phyloP scores from a whole-genome alignment of 2,797 vertebrate genomes.

The Tarsius wallacei region DNA sequence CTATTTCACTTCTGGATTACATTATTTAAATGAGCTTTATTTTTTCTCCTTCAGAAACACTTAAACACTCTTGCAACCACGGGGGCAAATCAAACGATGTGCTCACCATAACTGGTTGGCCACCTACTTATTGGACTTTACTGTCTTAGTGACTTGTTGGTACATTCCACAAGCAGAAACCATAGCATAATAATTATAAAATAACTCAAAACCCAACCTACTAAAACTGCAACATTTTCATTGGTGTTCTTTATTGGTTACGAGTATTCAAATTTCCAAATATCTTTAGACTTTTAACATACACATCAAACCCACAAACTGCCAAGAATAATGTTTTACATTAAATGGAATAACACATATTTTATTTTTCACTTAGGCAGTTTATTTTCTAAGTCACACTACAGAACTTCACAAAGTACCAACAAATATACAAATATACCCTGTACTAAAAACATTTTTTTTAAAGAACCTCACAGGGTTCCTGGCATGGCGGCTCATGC shows the following conservation, averaged over 20 bases:
- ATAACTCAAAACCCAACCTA: constrained; percentile 70
- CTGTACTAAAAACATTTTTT: neutral
- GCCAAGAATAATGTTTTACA: neutral
- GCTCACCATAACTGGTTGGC: constrained; percentile 35
- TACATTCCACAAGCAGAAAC: constrained; percentile 74
- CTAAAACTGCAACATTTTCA: constrained; percentile 74
- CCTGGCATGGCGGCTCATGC: too few species aligned
- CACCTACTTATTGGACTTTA: constrained; percentile 65
- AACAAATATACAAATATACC: neutral
- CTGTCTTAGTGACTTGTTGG: constrained; percentile 68
- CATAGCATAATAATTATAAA: constrained; percentile 79
- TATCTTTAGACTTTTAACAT: constrained; percentile 39
- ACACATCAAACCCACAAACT: constrained; percentile 1
- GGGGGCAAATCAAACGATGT: constrained; percentile 49
- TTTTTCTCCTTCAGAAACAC: constrained; percentile 71
- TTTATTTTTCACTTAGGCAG: constrained; percentile 47
- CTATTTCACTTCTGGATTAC: constrained; percentile 16
- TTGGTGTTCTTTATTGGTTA: constrained; percentile 76
- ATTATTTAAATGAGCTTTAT: constrained; percentile 55
- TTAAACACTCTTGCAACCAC: constrained; percentile 29
- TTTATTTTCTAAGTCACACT: constrained; percentile 34
- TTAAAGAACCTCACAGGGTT: too few species aligned
- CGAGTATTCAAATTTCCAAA: constrained; percentile 72
- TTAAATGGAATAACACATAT: constrained; percentile 44
- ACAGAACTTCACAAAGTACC: neutral